Base-by-base conservation (phyloP, 2,888 invertebrate species). In the Papilio elwesi region DNA sequence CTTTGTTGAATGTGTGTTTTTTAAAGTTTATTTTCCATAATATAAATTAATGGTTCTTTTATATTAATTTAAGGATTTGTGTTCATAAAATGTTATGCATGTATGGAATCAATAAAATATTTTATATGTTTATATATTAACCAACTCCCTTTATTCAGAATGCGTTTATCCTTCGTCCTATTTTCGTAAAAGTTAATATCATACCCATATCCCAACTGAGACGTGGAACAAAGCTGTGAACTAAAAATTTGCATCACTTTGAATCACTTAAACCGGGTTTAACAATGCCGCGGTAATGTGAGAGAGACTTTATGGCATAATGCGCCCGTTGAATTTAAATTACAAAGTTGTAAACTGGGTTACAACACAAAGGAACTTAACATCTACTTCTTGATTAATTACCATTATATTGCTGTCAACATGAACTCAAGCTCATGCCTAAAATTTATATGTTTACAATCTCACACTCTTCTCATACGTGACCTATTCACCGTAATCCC, bases 291-390 rank as follows among this genome's bases (percentile, higher is more conserved):
- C 64, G 16, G 64, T 70, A 70, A 70, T 48, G 55, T 12, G 53
- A 53, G 26, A 53, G 26, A 55, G 64, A 70, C 47, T 70, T 70
- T 65, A 70, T 64, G 64, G 63, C 52, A 55, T 70, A 43, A 71
- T 38, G 66, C 66, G 43, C 26, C 26, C 9, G 66, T 43, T n/a
- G 59, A 59, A 71, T 71, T 67, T 71, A 52, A 67, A 71, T 71
- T 67, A 71, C 71, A 71, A 71, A 71, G 71, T 65, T 71, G 52
- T 59, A 57, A 67, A 66, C 71, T 71, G 26, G 52, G 67, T 66
- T 66, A 71, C 71, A 59, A 59, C 47, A 57, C 59, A 52, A 70
- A 67, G 67, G 12, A 62, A 67, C 16, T 43, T 51, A 11, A 43
- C 38, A 71, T 67, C 59, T 47, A 66, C 67, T 51, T 52, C 57